Evolutionary conservation across 2,797 vertebrate species (phyloP), one percentile per base, ranked within the genome.

Genomic region (Sphaeramia orbicularis): DNA sequence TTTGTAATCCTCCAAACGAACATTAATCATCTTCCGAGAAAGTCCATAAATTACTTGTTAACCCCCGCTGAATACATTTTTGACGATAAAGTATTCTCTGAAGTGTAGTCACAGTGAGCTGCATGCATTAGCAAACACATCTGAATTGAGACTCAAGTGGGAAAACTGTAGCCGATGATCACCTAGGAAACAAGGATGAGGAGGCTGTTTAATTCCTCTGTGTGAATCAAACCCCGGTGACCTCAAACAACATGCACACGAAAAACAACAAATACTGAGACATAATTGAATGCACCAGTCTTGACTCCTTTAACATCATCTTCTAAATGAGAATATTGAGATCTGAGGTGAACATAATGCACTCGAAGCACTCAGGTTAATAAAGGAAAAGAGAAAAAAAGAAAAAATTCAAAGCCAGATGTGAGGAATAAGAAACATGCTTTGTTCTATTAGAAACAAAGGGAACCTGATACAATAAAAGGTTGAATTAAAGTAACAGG

Each of bases 161-260:
- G 61, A 63, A 80, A 71, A 55, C 56, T 41, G 74, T 32, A 58
- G 72, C 73, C 55, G 84, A 82, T 27, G 53, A 88, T 90, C 84
- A 83, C 86, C 89, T 67, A 79, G 82, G 80, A 84, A 91, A 90
- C 86, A 86, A 76, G 63, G 74, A 85, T 14, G 71, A 85, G 78
- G 68, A 63, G 67, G 75, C 68, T 69, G 74, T 77, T 73, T 69
- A 72, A 75, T 82, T 81, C 40, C 75, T 78, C 56, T 54, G 65
- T 12, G 52, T 63, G 81, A 85, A 83, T 85, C 61, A 76, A 81
- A 58, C 82, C 67, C 59, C 71, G 70, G 70, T 86, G 77, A 88
- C 78, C 78, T 86, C 55, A 78, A 70, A 82, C 73, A 68, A 75
- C 42, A 4, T 52, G 60, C 14, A 7, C 6, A 13, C 35, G 61